phyloP scores from a whole-genome alignment of 2,888 invertebrate genomes.

The Pristionchus mayeri region DNA sequence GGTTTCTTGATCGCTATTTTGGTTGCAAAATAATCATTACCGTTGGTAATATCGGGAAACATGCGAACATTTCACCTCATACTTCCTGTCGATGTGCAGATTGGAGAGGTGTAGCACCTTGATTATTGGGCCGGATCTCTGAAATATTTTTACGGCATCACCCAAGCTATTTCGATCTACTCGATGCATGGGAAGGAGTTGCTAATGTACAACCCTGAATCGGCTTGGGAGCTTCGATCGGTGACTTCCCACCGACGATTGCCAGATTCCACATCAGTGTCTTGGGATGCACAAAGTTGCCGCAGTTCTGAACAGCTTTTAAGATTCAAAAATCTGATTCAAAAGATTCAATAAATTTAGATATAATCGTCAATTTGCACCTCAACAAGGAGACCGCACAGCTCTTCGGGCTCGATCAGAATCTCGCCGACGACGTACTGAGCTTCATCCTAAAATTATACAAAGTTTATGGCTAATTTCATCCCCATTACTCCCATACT shows the following conservation, averaged over 20 bases:
- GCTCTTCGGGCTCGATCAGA: slow-evolving; percentile 63
- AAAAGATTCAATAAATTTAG: too few relatives aligned
- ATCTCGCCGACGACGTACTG: slow-evolving; percentile 66
- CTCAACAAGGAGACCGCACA: slow-evolving; percentile 66
- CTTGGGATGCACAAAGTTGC: slow-evolving; percentile 61
- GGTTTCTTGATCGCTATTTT: too few relatives aligned
- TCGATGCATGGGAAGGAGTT: too few relatives aligned
- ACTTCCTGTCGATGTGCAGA: slow-evolving; percentile 65
- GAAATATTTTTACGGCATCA: background rate
- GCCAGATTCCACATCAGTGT: slow-evolving; percentile 63
- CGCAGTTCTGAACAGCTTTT: slow-evolving; percentile 57
- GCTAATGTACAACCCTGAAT: slow-evolving; percentile 51
- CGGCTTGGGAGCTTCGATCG: slow-evolving; percentile 55
- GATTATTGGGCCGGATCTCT: slow-evolving; percentile 57
- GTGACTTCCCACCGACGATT: slow-evolving; percentile 65
- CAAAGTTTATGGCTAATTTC: background rate
- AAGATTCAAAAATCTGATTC: too few relatives aligned
- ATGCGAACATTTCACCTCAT: background rate
- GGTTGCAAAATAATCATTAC: too few relatives aligned
- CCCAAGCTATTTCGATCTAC: too few relatives aligned
- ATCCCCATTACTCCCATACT: too few relatives aligned
- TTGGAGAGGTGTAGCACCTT: slow-evolving; percentile 69
- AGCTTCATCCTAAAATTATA: slow-evolving; percentile 63
- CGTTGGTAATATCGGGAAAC: too few relatives aligned
- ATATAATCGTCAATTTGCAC: background rate